A percentile compares a stretch with the other conserved stretches of the same genome.
These are phyloP conservation scores for Arrhopalites spinosus DNA, from an alignment of 2,888 invertebrate genomes.

Conservation along the genomic window DNA sequence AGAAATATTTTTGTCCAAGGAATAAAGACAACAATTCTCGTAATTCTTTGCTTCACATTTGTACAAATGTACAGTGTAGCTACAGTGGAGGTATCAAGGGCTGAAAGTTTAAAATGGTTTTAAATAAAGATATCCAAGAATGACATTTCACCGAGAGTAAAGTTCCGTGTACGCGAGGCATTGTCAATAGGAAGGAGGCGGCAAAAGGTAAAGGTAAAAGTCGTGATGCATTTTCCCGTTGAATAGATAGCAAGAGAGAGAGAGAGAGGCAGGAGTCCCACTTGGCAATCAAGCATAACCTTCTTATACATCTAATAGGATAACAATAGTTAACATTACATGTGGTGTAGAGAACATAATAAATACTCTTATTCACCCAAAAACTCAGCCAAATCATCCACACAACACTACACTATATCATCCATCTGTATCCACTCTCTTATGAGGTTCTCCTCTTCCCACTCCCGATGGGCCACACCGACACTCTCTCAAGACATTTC, in stretches of 20 bases:
- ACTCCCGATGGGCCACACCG: conserved; percentile 5
- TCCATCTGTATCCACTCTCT: too few relatives aligned
- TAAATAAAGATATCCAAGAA: conserved; percentile 16
- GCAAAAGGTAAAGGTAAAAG: conserved; percentile 31
- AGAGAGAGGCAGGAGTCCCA: conserved; percentile 15
- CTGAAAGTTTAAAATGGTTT: too few relatives aligned
- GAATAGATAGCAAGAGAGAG: background rate
- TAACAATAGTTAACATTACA: conserved; percentile 26
- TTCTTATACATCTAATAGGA: conserved; percentile 14
- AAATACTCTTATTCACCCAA: conserved; percentile 12
- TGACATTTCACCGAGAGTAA: conserved; percentile 7
- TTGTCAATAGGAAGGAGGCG: conserved; percentile 9
- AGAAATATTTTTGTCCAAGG: too few relatives aligned
- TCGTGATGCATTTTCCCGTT: conserved; percentile 32
- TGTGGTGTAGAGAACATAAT: conserved; percentile 4
- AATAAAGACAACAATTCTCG: too few relatives aligned
- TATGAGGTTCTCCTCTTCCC: too few relatives aligned
- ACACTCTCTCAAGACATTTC: conserved; percentile 20
- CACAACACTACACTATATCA: background rate
- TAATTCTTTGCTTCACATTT: too few relatives aligned
- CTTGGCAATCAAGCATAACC: conserved; percentile 32
- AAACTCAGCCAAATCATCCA: background rate
- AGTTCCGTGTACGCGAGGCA: background rate
- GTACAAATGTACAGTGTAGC: too few relatives aligned
- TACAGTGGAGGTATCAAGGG: too few relatives aligned